Evolutionary conservation across 1,140 invertebrate genomes (phyloP).

Genomic region (Pseudomyrmex flavicornis): DNA sequence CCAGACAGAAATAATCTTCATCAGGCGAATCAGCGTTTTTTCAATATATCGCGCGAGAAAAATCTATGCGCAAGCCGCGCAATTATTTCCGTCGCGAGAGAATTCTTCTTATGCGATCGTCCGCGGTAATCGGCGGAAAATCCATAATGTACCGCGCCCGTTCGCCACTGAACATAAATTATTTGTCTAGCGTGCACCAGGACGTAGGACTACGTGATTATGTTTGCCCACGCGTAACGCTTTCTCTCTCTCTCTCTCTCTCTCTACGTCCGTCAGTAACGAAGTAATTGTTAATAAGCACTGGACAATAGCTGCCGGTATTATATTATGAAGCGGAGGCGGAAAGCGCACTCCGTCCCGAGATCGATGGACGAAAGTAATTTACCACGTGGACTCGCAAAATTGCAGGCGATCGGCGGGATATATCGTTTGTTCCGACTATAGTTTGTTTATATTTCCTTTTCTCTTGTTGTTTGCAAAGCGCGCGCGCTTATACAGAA

Average conservation of each 20-base stretch:
- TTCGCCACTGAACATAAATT: too few relatives aligned
- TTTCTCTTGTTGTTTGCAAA: background rate
- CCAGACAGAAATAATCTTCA: too few relatives aligned
- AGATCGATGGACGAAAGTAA: constrained; percentile 53
- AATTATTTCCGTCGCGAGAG: too few relatives aligned
- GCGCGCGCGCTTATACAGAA: background rate
- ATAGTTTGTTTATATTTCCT: constrained; percentile 1
- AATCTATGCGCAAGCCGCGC: too few relatives aligned
- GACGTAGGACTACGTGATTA: too few relatives aligned
- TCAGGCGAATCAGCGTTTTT: too few relatives aligned
- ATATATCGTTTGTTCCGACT: constrained; percentile 28
- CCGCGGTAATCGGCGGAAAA: too few relatives aligned
- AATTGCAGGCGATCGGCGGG: background rate
- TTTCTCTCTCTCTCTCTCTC: too few relatives aligned
- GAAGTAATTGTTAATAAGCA: constrained; percentile 31
- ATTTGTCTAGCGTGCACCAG: background rate
- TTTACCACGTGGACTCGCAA: constrained; percentile 5
- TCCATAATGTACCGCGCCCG: too few relatives aligned
- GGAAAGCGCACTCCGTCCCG: background rate
- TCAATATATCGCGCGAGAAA: too few relatives aligned
- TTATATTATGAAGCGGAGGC: constrained; percentile 15
- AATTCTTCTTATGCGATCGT: too few relatives aligned
- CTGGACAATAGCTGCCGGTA: constrained; percentile 4
- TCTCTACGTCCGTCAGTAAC: background rate
- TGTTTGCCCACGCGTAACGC: too few relatives aligned